phyloP scores from a whole-genome alignment of 2,888 invertebrate genomes.

The Branchellion lobata region DNA sequence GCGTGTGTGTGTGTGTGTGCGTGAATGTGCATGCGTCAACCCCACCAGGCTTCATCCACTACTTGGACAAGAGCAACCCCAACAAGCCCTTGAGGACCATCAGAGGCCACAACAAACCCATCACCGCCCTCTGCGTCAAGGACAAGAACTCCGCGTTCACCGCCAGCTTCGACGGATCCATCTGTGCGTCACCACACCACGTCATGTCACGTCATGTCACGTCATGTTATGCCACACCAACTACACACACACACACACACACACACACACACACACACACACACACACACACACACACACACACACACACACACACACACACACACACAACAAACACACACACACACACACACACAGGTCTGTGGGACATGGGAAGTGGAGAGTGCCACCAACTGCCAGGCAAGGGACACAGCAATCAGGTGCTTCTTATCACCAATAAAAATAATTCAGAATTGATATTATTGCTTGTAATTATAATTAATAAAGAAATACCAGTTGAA shows the following conservation, averaged over 20 bases:
- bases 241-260: too few relatives aligned
- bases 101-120: slow-evolving; percentile 97
- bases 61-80: slow-evolving; percentile 83
- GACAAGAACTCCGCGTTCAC: slow-evolving; percentile 76
- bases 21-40: background rate
- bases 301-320: too few relatives aligned
- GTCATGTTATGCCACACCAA: too few relatives aligned
- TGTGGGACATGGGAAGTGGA: slow-evolving; percentile 67
- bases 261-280: too few relatives aligned
- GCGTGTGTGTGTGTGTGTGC: too few relatives aligned
- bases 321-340: too few relatives aligned
- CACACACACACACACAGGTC: slow-evolving; percentile 53
- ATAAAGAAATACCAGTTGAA: too few relatives aligned
- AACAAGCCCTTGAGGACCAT: slow-evolving; percentile 76
- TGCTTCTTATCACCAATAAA: background rate
- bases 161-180: slow-evolving; percentile 87
- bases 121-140: slow-evolving; percentile 78
- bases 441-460: too few relatives aligned
- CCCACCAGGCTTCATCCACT: slow-evolving; percentile 73
- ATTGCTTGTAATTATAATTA: too few relatives aligned
- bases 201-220: background rate
- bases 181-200: slow-evolving; percentile 66
- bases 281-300: too few relatives aligned
- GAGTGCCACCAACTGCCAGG: slow-evolving; percentile 68
- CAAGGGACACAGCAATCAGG: slow-evolving; percentile 87